Base-by-base conservation (phyloP, 2,113 vertebrate species). In the Chionomys nivalis region DNA sequence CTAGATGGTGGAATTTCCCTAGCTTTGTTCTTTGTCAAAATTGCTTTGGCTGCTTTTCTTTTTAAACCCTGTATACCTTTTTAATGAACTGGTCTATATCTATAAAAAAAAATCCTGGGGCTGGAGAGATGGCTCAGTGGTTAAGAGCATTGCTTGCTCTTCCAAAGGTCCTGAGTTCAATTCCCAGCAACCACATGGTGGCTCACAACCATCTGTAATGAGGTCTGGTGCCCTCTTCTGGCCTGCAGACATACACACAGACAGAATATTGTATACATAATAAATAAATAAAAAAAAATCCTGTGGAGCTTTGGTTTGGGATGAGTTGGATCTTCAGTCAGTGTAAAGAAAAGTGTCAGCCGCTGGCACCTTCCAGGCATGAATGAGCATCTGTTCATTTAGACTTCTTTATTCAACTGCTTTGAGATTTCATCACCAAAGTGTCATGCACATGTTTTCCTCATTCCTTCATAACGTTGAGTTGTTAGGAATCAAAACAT, bases 21-120 rank as follows among this genome's bases (percentile, higher is more conserved):
- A 73, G 63, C n/a, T 86, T 70, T 83, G 66, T 94, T 94, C 36
- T 42, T 72, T 88, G 90, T 24, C 77, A 91, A 44, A 94, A 87
- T 61, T 75, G 17, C 79, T 68, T 75, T 91, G 81, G 33, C 12
- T 93, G 23, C 73, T 91, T 42, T 92, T 85, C 14, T 16, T 49
- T 79, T 90, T 26, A 19, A n/a, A 52, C 28, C 39, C 21, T 42
- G 31, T 88, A 5, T 7, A 28, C 24, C 33, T 65, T 89, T 89
- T 3, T 31, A 94, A 39, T 66, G 21, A 58, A 47, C 42, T 83
- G 42, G 5, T 39, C 47, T 63, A 23, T 76, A 42, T 49, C 66
- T 66, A 47, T 49, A 44, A n/a, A n/a, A n/a, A n/a, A n/a, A n/a
- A n/a, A n/a, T n/a, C n/a, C n/a, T n/a, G n/a, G n/a, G n/a, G n/a